Percentiles rank a stretch among this genome's conserved stretches.
Conservation (phyloP, 1,140 invertebrate genomes). For the Diprion similis region DNA sequence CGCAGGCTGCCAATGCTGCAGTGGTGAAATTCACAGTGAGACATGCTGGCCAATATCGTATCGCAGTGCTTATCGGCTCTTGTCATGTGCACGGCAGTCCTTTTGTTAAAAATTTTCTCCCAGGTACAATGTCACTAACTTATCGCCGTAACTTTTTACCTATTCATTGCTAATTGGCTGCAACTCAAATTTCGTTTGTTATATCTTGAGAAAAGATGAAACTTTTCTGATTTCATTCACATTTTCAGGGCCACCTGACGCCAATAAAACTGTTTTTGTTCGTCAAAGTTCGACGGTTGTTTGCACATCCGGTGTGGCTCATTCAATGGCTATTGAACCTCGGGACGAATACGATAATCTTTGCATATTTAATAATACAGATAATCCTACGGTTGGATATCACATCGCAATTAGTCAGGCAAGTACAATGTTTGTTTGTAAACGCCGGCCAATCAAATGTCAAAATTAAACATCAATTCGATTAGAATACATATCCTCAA, state of each 20-base stretch:
- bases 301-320: slow-evolving; percentile 78
- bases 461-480: slow-evolving; percentile 9
- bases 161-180: slow-evolving; percentile 7
- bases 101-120: slow-evolving; percentile 70
- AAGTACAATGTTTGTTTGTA: not conserved
- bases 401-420: slow-evolving; percentile 57
- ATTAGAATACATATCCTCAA: slow-evolving; percentile 3
- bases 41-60: slow-evolving; percentile 86
- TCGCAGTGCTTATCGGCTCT: slow-evolving; percentile 82
- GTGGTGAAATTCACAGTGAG: slow-evolving; percentile 91
- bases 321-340: slow-evolving; percentile 85
- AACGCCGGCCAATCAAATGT: slow-evolving; percentile 6
- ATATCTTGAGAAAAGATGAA: slow-evolving; percentile 10
- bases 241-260: slow-evolving; percentile 78
- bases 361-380: slow-evolving; percentile 70
- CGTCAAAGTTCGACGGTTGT: slow-evolving; percentile 87
- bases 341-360: slow-evolving; percentile 90
- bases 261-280: slow-evolving; percentile 83
- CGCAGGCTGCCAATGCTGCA: slow-evolving; percentile 82
- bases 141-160: slow-evolving; percentile 13
- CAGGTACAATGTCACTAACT: slow-evolving; percentile 58
- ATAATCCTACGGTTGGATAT: slow-evolving; percentile 71
- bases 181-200: not conserved
- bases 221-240: slow-evolving; percentile 48
- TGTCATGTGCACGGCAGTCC: slow-evolving; percentile 73